Conservation (phyloP, 1,140 invertebrate genomes). For the Drosophila setifemur region DNA sequence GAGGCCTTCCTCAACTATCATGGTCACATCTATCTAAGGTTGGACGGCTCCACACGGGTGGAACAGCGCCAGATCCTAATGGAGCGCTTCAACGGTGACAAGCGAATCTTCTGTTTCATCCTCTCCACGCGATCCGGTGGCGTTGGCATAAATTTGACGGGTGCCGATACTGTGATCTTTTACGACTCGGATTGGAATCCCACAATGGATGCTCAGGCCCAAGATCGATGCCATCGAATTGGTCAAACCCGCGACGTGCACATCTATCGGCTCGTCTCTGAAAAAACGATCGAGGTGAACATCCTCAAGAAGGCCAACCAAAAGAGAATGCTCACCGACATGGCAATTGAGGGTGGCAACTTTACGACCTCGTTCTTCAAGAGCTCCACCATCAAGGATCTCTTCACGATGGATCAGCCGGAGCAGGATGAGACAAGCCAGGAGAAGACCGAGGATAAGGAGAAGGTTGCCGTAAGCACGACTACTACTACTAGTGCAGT, state of each 20-base stretch:
- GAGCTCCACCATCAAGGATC: conserved; percentile 95
- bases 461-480: conserved; percentile 44
- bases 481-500: conserved; percentile 1
- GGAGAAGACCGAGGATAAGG: conserved; percentile 42
- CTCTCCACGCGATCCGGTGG: conserved; percentile 98
- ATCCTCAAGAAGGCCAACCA: conserved; percentile 99
- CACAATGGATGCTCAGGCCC: conserved; percentile 99
- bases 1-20: conserved; percentile 99
- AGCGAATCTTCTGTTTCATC: conserved; percentile 98
- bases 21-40: conserved; percentile 97
- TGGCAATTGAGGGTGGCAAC: conserved; percentile 99
- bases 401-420: conserved; percentile 91
- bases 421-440: conserved; percentile 86
- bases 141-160: conserved; percentile 99
- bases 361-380: conserved; percentile 99
- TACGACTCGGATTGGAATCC: conserved; percentile 99
- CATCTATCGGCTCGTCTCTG: conserved; percentile 98
- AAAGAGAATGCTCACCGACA: conserved; percentile 96
- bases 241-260: conserved; percentile 99
- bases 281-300: conserved; percentile 99
- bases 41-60: conserved; percentile 98
- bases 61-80: conserved; percentile 97
- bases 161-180: conserved; percentile 99
- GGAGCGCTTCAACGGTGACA: conserved; percentile 98
- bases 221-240: conserved; percentile 99